Evolutionary conservation across 2,113 vertebrate species (phyloP), one percentile per base, ranked within the genome.

Genomic region (Gobio gobio): DNA sequence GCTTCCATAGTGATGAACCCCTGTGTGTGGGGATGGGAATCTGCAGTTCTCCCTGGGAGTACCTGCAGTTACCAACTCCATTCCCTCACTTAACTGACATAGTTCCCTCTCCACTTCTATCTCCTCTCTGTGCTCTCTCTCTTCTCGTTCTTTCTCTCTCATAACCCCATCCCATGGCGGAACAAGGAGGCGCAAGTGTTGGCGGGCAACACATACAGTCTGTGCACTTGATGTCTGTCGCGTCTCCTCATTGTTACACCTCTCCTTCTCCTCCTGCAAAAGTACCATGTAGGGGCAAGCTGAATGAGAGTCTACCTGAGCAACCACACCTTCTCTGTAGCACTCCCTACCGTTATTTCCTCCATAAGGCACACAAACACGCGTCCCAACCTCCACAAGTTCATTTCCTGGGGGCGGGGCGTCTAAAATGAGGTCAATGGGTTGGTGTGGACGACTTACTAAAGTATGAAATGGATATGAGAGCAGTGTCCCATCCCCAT

Each of bases 281-380:
- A 93, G 85, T 83, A 97, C 95, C 85, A 95, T 95, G 91, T 97
- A 97, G 49, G 96, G 96, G 90, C 96, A 97, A 29, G 95, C 94
- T 0, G 95, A 95, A 85, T 96, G 96, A 59, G 94, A 91, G 63
- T 96, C 93, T 51, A 96, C 94, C 88, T 97, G 95, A 49, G 94
- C 91, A 43, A 98, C 93, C 18, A 95, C 91, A 2, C 96, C 96
- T 36, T 96, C 96, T 82, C 95, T 95, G 88, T 95, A 97, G 45
- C 93, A 88, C 20, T 93, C 92, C 33, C 93, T 92, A 0, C 93
- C 94, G 66, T 93, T 93, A 29, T 95, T 94, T 51, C 95, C 94
- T 66, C 94, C 93, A 86, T 96, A 93, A 5, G 96, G 96, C 76
- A 95, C 96, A 75, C 96, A 97, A 66, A 97, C 96, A 0, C 87